Evolutionary conservation across 2,888 invertebrate species (phyloP), one percentile per base, ranked within the genome.

Genomic region (Athetis lepigone): DNA sequence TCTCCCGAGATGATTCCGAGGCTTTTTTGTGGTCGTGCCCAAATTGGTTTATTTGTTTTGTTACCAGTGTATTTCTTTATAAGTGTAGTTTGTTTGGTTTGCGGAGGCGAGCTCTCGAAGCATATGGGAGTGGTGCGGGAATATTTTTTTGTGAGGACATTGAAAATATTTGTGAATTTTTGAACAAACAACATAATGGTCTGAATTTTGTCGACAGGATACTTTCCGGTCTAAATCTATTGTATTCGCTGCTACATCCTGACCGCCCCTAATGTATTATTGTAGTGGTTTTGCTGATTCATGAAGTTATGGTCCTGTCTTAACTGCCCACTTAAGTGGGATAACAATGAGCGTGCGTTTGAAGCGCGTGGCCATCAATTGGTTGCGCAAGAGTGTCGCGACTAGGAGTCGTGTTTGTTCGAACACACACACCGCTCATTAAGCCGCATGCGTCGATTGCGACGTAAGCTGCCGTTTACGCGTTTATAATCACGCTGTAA

Each of bases 21-120:
- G 73, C 55, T 88, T 92, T 93, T 94, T 94, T 94, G 90, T 91
- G 87, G 70, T 80, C 83, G 81, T 76, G 62, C 88, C 86, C 90
- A 88, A 91, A 92, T 94, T 92, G 92, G 93, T 93, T 92, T 94
- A 93, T 94, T 94, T 95, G 90, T 92, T 92, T 92, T 92, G 91
- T 93, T 92, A 87, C 89, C 82, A 90, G 85, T 87, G 84, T 91
- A 88, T 90, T 90, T 88, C 88, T 90, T 90, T 88, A 88, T 85
- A 87, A 88, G 87, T 86, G 81, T 83, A 88, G 89, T 91, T 90
- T 92, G 90, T 93, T 91, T 92, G 85, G 81, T 83, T 91, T 91
- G 92, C 87, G 85, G 87, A 87, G 88, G 85, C 86, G 81, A 86
- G 74, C 84, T 83, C 81, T 80, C 78, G 79, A 77, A 82, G 84